Base-by-base conservation (phyloP, 2,888 invertebrate species). In the Melolontha melolontha region DNA sequence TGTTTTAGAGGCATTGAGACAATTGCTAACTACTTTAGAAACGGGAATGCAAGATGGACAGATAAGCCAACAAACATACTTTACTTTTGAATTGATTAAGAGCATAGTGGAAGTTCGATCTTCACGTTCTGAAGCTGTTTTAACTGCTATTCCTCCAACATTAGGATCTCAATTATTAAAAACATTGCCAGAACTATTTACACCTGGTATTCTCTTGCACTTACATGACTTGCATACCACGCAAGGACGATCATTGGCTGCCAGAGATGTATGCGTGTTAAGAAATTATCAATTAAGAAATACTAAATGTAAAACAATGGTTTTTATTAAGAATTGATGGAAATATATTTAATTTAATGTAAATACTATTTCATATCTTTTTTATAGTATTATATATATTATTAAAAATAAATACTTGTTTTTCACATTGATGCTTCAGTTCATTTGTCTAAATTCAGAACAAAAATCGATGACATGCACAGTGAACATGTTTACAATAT, bases 261-360 rank as follows among this genome's bases (percentile, higher is more conserved):
- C 96, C 0, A 89, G 94, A 77, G 95, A 95, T 82, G 85, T 97
- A 68, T 95, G 96, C 81, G 88, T 96, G 77, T 87, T 94, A 76
- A 87, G 94, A 71, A 95, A 95, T 83, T 92, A 94, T 85, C 87
- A 89, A 75, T 84, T 93, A 39, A 87, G 88, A 76, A 80, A 80
- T 59, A 71, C 71, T 27, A 64, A 64, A 51, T 49, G 40, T 50
- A 64, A 64, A 10, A 16, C 10, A n/a, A 34, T 62, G 47, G 22
- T 44, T 44, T 49, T 62, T 59, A 41, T 55, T 59, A 1, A 44
- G 10, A 63, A 47, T 49, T 27, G 29, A 10, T 49, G 16, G 27
- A 47, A 59, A 44, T 27, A 44, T 29, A 10, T 16, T 42, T 42
- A 41, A 34, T 59, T 44, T 6, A 27, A 5, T 57, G 41, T 57